phyloP scores from a whole-genome alignment of 2,113 vertebrate genomes.

The Baryphthengus martii region DNA sequence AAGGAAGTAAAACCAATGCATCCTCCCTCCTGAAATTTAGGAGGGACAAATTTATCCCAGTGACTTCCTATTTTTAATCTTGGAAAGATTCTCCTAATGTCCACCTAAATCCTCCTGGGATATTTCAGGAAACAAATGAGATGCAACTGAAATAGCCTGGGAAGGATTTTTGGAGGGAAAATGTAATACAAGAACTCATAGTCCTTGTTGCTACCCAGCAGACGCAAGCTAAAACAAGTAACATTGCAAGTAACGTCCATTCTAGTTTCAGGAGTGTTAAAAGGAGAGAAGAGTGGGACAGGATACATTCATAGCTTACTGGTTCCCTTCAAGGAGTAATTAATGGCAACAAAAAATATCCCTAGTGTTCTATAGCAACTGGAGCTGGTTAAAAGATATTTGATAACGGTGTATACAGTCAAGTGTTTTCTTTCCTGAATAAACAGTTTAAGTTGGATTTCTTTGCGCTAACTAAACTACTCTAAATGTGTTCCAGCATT shows the following conservation, averaged over 20 bases:
- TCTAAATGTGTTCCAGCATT: neutral
- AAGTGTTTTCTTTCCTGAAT: neutral
- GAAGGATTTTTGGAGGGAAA: neutral
- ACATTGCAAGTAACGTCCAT: neutral
- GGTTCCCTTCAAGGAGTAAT: neutral
- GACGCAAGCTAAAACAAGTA: neutral
- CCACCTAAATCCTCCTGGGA: neutral
- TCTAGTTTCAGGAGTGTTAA: neutral
- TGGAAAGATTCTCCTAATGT: neutral
- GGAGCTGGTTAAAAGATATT: neutral
- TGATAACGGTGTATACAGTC: neutral
- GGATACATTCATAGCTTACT: neutral
- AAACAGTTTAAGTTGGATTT: neutral
- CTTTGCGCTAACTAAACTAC: neutral
- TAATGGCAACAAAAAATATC: neutral
- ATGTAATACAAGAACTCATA: neutral
- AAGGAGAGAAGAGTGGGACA: neutral
- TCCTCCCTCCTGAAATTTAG: neutral
- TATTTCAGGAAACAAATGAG: neutral
- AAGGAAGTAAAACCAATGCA: neutral
- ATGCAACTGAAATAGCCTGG: neutral
- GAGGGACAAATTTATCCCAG: neutral
- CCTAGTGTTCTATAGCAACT: neutral
- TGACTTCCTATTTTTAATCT: neutral
- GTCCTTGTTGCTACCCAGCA: neutral